Base-by-base conservation (phyloP, 2,797 vertebrate species). In the Tauraco hartlaubi region DNA sequence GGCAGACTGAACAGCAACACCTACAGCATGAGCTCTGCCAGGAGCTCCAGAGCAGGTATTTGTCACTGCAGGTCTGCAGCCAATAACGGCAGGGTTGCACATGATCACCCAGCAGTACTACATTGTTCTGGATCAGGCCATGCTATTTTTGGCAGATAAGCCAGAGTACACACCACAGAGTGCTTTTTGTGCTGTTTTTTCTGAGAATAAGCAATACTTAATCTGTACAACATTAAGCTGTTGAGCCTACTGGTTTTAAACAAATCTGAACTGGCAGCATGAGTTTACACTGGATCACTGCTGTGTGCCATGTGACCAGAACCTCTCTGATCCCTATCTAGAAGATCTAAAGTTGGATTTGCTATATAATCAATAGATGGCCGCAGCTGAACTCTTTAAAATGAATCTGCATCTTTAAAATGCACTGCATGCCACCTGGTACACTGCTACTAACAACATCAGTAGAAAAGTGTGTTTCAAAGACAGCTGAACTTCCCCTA, bases 381-480 rank as follows among this genome's bases (percentile, higher is more conserved):
- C 56, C 75, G 92, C 88, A 80, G n/a, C 71, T 78, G 74, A 94
- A 85, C 74, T 89, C 59, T 16, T 62, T n/a, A 41, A 84, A 84
- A 49, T 49, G 6, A 75, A 81, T 90, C 48, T 82, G 15, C 68
- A 35, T 88, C 48, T 35, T 35, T 35, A 35, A 35, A 39, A 19
- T 22, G 20, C 14, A 66, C 52, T 79, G 39, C 67, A 26, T 0
- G 0, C 25, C 59, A 77, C 37, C 71, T 44, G 63, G 25, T 43
- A 78, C 15, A 8, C 28, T 87, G 79, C 52, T 87, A 14, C 59
- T 71, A 72, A 63, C 33, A 61, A 49, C 2, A 1, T 33, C n/a
- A 80, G 35, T 25, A 68, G 43, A 91, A 46, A 59, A 66, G 23
- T 19, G 23, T 33, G 43, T 58, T 80, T 74, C 35, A 39, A 2